Percentiles rank a stretch among this genome's conserved stretches.
Evolutionary conservation across 1,140 invertebrate species (phyloP).

Genomic region (Gerris buenoi): DNA sequence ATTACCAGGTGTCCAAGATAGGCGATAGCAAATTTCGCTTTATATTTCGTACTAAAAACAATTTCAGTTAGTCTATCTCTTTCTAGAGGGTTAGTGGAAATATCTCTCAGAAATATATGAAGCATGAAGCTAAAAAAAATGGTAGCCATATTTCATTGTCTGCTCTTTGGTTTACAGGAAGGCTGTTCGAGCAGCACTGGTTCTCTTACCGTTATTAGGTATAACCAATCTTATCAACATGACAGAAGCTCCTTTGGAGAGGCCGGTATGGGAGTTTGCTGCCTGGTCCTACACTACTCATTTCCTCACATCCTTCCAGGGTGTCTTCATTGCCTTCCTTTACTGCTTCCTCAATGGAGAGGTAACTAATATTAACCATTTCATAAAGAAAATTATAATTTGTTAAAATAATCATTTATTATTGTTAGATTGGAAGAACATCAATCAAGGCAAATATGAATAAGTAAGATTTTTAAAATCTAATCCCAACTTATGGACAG

Average conservation of each 20-base stretch:
- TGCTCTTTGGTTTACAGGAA: no score
- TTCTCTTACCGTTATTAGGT: constrained; percentile 64
- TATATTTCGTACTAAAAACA: no score
- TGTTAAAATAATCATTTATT: constrained; percentile 6
- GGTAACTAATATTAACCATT: constrained; percentile 37
- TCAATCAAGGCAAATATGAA: not conserved
- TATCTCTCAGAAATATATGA: no score
- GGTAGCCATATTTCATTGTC: no score
- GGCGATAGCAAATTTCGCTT: no score
- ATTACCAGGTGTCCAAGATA: no score
- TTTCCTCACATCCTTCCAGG: constrained; percentile 71
- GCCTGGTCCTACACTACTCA: constrained; percentile 66
- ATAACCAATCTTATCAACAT: constrained; percentile 63
- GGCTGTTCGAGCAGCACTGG: constrained; percentile 59
- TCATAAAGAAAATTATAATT: not conserved
- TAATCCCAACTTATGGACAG: no score
- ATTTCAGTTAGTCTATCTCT: no score
- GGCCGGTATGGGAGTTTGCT: constrained; percentile 48
- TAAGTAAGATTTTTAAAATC: no score
- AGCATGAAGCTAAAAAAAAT: no score
- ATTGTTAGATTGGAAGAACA: not conserved
- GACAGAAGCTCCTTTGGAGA: constrained; percentile 46
- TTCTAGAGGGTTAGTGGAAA: no score
- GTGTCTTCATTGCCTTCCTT: constrained; percentile 64
- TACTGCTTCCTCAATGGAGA: constrained; percentile 83